These are phyloP conservation scores for Phalacrocorax brasilianus DNA, from an alignment of 2,113 vertebrate species.

Conservation along the genomic window DNA sequence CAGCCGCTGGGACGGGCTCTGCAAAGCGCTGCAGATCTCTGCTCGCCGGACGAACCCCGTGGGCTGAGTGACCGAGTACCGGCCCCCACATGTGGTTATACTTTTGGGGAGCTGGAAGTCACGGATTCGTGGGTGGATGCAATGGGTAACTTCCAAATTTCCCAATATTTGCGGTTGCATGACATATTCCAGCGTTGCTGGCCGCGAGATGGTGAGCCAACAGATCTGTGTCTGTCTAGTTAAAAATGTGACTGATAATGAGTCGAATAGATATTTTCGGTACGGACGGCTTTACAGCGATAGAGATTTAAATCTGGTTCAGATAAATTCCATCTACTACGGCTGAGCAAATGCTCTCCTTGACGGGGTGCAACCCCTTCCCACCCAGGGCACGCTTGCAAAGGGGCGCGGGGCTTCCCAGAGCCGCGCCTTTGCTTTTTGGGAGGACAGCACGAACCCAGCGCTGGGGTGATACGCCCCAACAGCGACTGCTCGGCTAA, in stretches of 20 bases:
- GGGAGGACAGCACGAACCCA: not conserved
- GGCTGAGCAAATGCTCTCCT: not conserved
- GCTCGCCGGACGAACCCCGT: accelerated
- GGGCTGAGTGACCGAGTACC: not conserved
- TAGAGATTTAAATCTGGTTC: no score
- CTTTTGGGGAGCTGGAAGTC: not conserved
- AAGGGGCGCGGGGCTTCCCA: accelerated
- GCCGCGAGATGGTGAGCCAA: not conserved
- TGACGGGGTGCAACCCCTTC: not conserved
- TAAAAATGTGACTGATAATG: not conserved
- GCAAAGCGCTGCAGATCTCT: not conserved
- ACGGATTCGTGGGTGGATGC: not conserved
- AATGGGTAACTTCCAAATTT: conserved; percentile 6
- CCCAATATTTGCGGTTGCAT: not conserved
- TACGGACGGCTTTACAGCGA: not conserved
- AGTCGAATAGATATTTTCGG: not conserved
- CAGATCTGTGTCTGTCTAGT: not conserved
- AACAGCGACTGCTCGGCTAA: not conserved
- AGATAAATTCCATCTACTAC: not conserved
- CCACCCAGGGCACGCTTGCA: accelerated
- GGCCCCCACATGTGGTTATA: not conserved
- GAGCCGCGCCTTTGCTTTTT: not conserved
- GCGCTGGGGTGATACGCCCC: not conserved
- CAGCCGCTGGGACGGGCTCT: not conserved
- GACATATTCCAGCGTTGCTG: not conserved